Evolutionary conservation across 53 echinoderm and acorn worm species (phyloP).

Genomic region (Apostichopus leukothele): DNA sequence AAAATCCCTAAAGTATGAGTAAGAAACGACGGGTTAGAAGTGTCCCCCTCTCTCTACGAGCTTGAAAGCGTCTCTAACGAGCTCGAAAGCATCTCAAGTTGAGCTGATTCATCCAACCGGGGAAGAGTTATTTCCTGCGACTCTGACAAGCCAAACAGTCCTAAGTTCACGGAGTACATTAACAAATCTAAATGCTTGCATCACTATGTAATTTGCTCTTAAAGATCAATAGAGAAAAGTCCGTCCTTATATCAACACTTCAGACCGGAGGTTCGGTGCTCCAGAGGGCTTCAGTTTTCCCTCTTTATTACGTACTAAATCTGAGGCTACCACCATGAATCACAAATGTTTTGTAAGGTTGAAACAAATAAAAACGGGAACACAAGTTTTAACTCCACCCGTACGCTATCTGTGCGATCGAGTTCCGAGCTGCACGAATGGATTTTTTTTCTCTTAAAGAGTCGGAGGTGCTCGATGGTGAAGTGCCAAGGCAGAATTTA

Average conservation of each 20-base stretch:
- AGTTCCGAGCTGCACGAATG: background rate
- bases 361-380: background rate
- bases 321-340: background rate
- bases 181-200: conserved; percentile 30
- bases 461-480: background rate
- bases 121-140: conserved; percentile 1
- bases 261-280: conserved; percentile 4
- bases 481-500: background rate
- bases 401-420: background rate
- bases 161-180: conserved; percentile 1
- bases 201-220: conserved; percentile 47
- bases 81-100: background rate
- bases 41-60: background rate
- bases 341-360: background rate
- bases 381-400: background rate
- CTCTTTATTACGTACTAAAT: background rate
- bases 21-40: background rate
- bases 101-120: background rate
- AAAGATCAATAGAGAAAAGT: conserved; percentile 26
- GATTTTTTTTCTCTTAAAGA: background rate
- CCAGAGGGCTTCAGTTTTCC: background rate
- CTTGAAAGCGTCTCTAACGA: background rate
- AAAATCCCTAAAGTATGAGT: background rate
- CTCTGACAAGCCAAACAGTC: conserved; percentile 13
- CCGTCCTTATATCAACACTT: conserved; percentile 29